Evolutionary conservation across 1,140 invertebrate genomes (phyloP), one percentile per base, ranked within the genome.

Genomic region (Oreohelix idahoensis): DNA sequence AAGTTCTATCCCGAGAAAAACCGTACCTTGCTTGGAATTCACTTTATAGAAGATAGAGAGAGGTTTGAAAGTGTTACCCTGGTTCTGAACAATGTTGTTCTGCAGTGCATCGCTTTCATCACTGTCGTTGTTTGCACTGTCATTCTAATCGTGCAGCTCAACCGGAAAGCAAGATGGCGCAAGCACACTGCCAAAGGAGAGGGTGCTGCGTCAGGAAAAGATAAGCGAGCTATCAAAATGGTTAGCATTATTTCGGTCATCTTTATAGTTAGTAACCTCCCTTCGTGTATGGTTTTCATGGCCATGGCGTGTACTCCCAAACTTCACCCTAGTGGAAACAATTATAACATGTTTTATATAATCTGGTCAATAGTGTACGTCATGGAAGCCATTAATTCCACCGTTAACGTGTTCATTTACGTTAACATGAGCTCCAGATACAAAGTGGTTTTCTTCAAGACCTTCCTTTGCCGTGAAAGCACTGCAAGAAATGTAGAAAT

Each of bases 191-290:
- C 75, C 20, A 42, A 35, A 11, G 17, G 23, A 77, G 49, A 77
- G 17, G 53, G 53, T 26, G 42, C 32, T 2, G 11, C 49, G 11
- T 20, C 49, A 29, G 42, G 17, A 51, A 77, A 77, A 77, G 75
- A 77, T 36, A 77, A 53, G 29, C 4, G 29, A 77, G 75, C 53
- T 8, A 45, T 53, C n/a, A 77, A 77, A 53, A 77, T 77, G 75
- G 32, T 77, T 11, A 53, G 36, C 32, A 20, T 77, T 36, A 77
- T 77, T 77, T 77, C 75, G 20, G 32, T 45, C 26, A 32, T 77
- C 17, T 77, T 77, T 77, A 77, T 77, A 4, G 26, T 36, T 45
- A 42, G 75, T 23, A 42, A 51, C 23, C 42, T 53, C 15, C 75
- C 75, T 51, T 35, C 42, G 0, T 42, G 29, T 29, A 2, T 77